phyloP scores from a whole-genome alignment of 2,113 vertebrate genomes.

The Chlorodrepanis virens region DNA sequence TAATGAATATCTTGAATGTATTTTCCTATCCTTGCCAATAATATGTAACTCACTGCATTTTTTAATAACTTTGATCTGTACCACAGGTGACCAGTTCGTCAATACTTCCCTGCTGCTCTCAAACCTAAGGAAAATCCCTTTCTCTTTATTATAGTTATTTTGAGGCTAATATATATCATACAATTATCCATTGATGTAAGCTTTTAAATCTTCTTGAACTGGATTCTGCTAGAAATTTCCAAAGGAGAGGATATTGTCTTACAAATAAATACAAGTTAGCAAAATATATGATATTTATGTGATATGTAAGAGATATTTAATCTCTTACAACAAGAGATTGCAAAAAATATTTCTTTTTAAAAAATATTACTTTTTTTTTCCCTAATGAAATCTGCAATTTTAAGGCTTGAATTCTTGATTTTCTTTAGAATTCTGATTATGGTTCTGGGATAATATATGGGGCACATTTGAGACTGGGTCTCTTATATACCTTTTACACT shows the following conservation, averaged over 20 bases:
- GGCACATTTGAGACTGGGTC: neutral
- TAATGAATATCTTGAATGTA: neutral
- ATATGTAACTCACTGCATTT: neutral
- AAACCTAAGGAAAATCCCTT: neutral
- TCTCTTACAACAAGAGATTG: neutral
- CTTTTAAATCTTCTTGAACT: neutral
- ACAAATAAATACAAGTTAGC: neutral
- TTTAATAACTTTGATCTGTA: neutral
- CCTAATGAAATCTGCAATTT: neutral
- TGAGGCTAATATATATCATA: neutral
- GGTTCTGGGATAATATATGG: neutral
- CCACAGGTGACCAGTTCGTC: neutral
- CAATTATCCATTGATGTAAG: neutral
- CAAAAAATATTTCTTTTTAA: neutral
- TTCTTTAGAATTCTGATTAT: neutral
- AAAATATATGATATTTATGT: neutral
- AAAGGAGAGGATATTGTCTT: neutral
- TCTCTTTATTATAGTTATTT: conserved; percentile 11
- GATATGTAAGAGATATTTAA: too few relatives aligned
- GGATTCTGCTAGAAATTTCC: neutral
- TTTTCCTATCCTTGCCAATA: neutral
- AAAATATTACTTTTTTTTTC: neutral
- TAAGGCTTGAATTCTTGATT: neutral
- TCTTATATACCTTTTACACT: neutral
- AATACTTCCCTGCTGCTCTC: neutral